Base-by-base conservation (phyloP, 2,113 vertebrate genomes). In the Chamaetylas fuelleborni region DNA sequence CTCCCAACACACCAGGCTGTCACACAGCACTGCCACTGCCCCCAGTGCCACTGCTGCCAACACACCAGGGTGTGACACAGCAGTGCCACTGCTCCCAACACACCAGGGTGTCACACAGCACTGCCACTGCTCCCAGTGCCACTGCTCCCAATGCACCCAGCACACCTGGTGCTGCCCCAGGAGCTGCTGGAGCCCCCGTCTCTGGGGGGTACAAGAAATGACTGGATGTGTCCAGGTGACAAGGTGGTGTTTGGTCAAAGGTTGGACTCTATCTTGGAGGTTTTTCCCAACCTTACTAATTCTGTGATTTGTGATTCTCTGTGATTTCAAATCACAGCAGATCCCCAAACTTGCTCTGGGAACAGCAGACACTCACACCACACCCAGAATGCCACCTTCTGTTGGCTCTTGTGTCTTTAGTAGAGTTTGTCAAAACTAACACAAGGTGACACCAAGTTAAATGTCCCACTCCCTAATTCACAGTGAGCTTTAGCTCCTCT, bases 381-480 rank as follows among this genome's bases (percentile, higher is more conserved):
- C 0, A 20, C 40, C 38, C 20, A 86, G 65, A 60, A 42, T 6
- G 4, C 19, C 45, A 72, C 0, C 0, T 43, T 45, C n/a, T 28
- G 36, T 7, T 54, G 47, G 43, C 24, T 80, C 22, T 1, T 5
- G 29, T 8, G 7, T 28, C 71, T 70, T 76, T 22, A 73, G 26
- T 11, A 3, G 0, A 47, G 15, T 54, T 69, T 72, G 67, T 38
- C 20, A 83, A 82, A 93, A 79, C 28, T 34, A 40, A 62, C 8
- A 50, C 5, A 22, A 67, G 89, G 36, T 13, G 48, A 53, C 24
- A 67, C 6, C 40, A 47, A 56, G 78, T 31, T 50, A 43, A 33
- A 42, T 33, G 25, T 53, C 29, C 79, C n/a, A 24, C 48, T 70
- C 11, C 5, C 16, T 74, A 31, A 65, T 4, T 43, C 54, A 45